These are phyloP conservation scores for Ophiothrix spiculata DNA, from an alignment of 35 echinoderm and acorn worm genomes.

Conservation along the genomic window DNA sequence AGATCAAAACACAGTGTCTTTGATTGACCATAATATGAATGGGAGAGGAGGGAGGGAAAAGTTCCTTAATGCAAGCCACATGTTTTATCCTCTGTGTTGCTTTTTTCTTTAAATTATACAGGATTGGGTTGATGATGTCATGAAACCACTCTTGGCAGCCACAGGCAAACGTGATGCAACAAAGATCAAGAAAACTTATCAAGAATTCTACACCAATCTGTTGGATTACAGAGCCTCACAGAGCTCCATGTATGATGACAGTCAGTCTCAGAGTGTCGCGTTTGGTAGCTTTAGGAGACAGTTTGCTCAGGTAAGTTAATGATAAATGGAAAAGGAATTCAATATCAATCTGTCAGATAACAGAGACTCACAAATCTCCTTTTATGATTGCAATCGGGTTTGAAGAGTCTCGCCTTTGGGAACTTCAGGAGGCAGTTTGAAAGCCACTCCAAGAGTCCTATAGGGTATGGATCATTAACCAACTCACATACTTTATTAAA, in stretches of 20 bases:
- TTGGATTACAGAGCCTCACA: constrained; percentile 39
- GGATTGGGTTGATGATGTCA: constrained; percentile 79
- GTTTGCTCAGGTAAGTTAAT: constrained; percentile 69
- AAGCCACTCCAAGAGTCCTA: too few species aligned
- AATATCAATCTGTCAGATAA: not conserved
- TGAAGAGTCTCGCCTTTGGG: not conserved
- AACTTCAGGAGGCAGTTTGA: not conserved
- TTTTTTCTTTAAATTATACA: too few species aligned
- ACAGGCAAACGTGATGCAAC: constrained; percentile 27
- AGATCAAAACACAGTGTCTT: too few species aligned
- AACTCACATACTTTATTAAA: too few species aligned
- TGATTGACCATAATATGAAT: too few species aligned
- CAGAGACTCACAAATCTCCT: too few species aligned
- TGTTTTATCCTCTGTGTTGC: too few species aligned
- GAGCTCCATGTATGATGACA: not conserved
- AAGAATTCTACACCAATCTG: constrained; percentile 52
- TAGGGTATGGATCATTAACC: too few species aligned
- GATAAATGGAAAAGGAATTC: too few species aligned
- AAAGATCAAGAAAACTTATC: constrained; percentile 38
- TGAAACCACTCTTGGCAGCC: constrained; percentile 47
- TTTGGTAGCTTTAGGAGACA: constrained; percentile 46
- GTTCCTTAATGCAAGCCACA: too few species aligned
- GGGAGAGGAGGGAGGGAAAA: too few species aligned
- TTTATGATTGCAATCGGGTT: too few species aligned
- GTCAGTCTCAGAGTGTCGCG: constrained; percentile 19